Evolutionary conservation across 2,113 vertebrate genomes (phyloP).

Genomic region (Laticauda laticaudata): DNA sequence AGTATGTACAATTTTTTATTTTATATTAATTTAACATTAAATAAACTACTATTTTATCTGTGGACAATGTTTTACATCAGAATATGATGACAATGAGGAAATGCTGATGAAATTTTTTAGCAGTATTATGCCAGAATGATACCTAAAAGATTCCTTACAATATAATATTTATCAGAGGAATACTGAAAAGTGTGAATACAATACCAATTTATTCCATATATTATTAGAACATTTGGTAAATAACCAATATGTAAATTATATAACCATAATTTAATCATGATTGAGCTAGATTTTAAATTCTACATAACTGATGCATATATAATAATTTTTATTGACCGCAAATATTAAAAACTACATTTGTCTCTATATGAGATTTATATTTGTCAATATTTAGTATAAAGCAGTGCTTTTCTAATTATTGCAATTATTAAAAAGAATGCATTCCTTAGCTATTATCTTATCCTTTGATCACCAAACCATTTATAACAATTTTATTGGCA

Average conservation of each 20-base stretch:
- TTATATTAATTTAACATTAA: neutral
- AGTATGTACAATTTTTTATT: neutral
- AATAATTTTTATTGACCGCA: neutral
- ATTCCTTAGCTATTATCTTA: neutral
- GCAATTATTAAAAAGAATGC: slow-evolving; percentile 12
- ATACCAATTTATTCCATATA: neutral
- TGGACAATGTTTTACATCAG: neutral
- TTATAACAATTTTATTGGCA: neutral
- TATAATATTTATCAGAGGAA: neutral
- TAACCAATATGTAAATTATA: neutral
- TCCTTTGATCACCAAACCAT: slow-evolving; percentile 5
- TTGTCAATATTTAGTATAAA: slow-evolving; percentile 9
- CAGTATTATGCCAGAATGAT: neutral
- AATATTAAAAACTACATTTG: neutral
- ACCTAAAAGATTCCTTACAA: neutral
- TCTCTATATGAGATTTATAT: neutral
- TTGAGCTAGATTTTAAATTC: neutral
- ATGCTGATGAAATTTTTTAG: neutral
- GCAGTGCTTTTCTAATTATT: neutral
- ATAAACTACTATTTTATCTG: neutral
- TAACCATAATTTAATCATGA: neutral
- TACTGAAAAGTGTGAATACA: neutral
- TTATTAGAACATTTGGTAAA: neutral
- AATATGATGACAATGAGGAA: neutral
- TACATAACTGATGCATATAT: neutral